These are phyloP conservation scores for Drosophila tristis DNA, from an alignment of 1,140 invertebrate species.

Conservation along the genomic window DNA sequence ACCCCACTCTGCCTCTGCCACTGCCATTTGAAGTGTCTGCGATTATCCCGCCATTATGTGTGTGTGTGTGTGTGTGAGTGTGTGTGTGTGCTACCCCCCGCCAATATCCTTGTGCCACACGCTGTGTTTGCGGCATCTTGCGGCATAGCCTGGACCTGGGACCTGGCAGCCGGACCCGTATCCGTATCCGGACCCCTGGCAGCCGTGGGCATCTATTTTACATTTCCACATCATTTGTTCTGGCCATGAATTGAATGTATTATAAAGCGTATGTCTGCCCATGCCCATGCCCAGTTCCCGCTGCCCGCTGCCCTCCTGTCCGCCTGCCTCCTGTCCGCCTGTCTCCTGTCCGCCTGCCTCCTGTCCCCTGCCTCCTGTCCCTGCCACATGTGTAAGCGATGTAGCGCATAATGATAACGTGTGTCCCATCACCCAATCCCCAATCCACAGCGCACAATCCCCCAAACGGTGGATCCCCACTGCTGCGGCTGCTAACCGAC, in stretches of 20 bases:
- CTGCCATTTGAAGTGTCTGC: slow-evolving; percentile 74
- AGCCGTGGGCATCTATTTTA: slow-evolving; percentile 77
- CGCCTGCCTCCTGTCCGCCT: not conserved
- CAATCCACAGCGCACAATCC: slow-evolving; percentile 30
- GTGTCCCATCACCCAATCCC: slow-evolving; percentile 21
- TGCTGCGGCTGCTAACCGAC: slow-evolving; percentile 60
- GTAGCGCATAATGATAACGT: slow-evolving; percentile 82
- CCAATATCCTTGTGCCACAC: slow-evolving; percentile 31
- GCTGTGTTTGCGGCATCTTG: slow-evolving; percentile 42
- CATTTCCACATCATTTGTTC: slow-evolving; percentile 83
- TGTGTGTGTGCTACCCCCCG: not conserved
- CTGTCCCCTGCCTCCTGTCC: too few relatives aligned
- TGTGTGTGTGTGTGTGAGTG: too few relatives aligned
- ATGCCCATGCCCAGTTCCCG: not conserved
- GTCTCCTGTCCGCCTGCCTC: not conserved
- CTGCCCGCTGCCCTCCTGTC: slow-evolving; percentile 1
- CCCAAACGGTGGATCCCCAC: slow-evolving; percentile 21
- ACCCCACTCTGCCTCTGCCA: not conserved
- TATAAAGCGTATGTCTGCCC: slow-evolving; percentile 51
- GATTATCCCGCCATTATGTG: slow-evolving; percentile 72
- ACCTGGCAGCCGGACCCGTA: not conserved
- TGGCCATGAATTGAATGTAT: slow-evolving; percentile 82
- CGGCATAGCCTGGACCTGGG: not conserved
- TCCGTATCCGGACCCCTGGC: slow-evolving; percentile 28
- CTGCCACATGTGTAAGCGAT: slow-evolving; percentile 70